Conservation (phyloP, 2,113 vertebrate genomes). For the Centropus bengalensis region DNA sequence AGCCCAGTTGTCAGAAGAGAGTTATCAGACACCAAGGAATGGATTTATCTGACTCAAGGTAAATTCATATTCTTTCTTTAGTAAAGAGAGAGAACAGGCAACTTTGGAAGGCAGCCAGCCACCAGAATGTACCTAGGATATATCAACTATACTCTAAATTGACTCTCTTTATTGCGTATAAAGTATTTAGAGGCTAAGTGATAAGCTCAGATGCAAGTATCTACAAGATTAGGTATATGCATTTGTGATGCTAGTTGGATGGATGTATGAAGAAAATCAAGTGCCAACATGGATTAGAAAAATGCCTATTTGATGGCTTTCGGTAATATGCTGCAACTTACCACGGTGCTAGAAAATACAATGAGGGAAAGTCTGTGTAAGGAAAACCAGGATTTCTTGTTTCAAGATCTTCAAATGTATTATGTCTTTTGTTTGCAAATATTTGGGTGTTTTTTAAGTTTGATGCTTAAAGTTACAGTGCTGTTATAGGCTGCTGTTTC, state of each 20-base stretch:
- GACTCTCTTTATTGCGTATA: not conserved
- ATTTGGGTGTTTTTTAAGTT: not conserved
- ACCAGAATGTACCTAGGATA: not conserved
- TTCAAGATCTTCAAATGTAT: not conserved
- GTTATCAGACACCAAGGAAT: not conserved
- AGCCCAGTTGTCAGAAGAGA: not conserved
- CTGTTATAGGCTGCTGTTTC: not conserved
- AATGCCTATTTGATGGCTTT: accelerated
- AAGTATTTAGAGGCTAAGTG: not conserved
- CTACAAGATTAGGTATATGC: accelerated
- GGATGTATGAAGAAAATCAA: not conserved
- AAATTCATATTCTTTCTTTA: not conserved
- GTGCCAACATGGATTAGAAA: not conserved
- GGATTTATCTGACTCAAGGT: not conserved
- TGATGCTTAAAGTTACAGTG: not conserved
- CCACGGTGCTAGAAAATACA: not conserved
- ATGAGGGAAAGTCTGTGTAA: not conserved
- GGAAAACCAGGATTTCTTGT: not conserved
- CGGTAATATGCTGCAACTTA: not conserved
- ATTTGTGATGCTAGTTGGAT: not conserved
- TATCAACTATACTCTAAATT: not conserved
- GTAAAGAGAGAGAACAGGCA: not conserved
- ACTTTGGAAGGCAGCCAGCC: not conserved
- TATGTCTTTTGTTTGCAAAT: not conserved
- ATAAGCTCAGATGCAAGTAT: not conserved